phyloP scores from a whole-genome alignment of 2,888 invertebrate species.

The Eupithecia subfuscata region DNA sequence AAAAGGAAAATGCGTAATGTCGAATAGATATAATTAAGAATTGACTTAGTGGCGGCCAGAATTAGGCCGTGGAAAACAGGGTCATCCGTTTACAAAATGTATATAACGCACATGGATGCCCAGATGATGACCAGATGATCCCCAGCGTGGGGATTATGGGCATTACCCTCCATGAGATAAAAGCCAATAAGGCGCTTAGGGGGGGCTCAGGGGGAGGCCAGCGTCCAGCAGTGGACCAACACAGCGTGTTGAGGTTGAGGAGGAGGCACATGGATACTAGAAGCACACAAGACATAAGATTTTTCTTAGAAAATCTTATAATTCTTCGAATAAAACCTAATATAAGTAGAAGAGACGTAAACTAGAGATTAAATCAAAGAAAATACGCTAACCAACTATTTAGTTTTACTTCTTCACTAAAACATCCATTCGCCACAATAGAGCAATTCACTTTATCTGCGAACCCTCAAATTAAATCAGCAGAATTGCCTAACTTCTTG shows the following conservation, averaged over 20 bases:
- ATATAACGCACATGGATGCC: background rate
- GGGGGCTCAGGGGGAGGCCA: no score
- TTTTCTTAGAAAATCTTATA: background rate
- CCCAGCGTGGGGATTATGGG: no score
- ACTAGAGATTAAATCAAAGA: background rate
- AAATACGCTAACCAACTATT: background rate
- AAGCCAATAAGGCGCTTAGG: no score
- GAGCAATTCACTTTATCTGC: conserved; percentile 52
- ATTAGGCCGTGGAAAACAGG: background rate
- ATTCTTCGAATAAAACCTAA: background rate
- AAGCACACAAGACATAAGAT: background rate
- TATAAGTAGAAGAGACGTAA: background rate
- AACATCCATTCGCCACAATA: conserved; percentile 17
- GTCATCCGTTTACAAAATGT: background rate
- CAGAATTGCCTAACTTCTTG: conserved; percentile 46
- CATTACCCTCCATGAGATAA: no score
- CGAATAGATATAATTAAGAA: background rate
- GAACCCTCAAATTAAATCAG: conserved; percentile 56
- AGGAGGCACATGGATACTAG: no score
- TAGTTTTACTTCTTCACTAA: conserved; percentile 7
- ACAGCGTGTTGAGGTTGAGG: no score
- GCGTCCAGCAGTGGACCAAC: no score
- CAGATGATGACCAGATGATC: no score
- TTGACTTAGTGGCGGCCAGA: background rate
- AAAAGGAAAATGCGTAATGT: no score